phyloP scores from a whole-genome alignment of 2,797 vertebrate species.

The Xiphophorus birchmanni region DNA sequence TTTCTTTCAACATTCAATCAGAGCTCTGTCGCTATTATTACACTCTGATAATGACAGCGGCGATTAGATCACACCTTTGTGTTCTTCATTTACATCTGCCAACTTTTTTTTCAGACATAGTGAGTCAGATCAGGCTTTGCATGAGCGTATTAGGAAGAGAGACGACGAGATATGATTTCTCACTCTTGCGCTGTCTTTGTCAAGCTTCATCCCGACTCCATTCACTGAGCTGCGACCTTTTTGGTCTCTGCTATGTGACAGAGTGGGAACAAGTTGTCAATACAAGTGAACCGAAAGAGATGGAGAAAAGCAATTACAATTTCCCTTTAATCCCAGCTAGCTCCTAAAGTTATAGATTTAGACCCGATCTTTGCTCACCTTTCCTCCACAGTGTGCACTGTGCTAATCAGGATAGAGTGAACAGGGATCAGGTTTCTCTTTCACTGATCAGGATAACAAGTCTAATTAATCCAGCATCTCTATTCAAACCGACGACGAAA shows the following conservation, averaged over 20 bases:
- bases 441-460: conserved; percentile 78
- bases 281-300: conserved; percentile 69
- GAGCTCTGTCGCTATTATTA: conserved; percentile 49
- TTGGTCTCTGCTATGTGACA: conserved; percentile 52
- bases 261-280: conserved; percentile 71
- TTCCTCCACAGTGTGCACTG: conserved; percentile 21
- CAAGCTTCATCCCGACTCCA: conserved; percentile 35
- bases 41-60: conserved; percentile 52
- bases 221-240: conserved; percentile 57
- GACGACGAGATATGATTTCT: conserved; percentile 28
- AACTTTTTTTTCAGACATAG: conserved; percentile 30
- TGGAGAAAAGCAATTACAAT: conserved; percentile 72
- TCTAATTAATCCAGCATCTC: conserved; percentile 78
- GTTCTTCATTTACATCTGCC: conserved; percentile 27
- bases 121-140: conserved; percentile 58
- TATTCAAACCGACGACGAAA: conserved; percentile 57
- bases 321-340: conserved; percentile 70
- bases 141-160: conserved; percentile 49
- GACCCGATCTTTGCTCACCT: conserved; percentile 55
- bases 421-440: conserved; percentile 72
- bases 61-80: conserved; percentile 57
- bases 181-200: conserved; percentile 60
- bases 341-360: conserved; percentile 71
- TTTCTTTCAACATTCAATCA: conserved; percentile 62
- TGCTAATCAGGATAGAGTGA: conserved; percentile 65